phyloP scores from a whole-genome alignment of 2,797 vertebrate genomes.

The Arctocebus calabarensis region DNA sequence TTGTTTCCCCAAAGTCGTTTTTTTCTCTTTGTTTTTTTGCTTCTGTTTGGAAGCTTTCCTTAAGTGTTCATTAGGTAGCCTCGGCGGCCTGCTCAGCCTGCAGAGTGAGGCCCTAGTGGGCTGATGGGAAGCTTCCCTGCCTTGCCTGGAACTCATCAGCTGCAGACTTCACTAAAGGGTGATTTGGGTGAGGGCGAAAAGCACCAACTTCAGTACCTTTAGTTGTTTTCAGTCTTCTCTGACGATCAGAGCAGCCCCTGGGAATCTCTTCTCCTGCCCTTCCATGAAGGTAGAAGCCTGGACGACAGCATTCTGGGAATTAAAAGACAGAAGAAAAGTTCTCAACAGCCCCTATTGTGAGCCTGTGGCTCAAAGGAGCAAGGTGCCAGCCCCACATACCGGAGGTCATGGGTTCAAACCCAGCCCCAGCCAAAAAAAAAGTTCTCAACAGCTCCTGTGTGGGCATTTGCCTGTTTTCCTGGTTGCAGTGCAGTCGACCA shows the following conservation, averaged over 20 bases:
- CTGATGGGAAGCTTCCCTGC: not conserved
- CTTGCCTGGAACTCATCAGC: not conserved
- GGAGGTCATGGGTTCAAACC: no score
- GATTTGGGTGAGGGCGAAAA: not conserved
- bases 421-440: not conserved
- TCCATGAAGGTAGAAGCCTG: not conserved
- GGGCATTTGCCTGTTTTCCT: not conserved
- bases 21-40: conserved; percentile 51
- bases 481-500: not conserved
- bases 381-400: no score
- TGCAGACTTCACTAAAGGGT: not conserved
- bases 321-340: not conserved
- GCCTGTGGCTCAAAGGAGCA: no score
- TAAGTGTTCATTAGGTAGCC: not conserved
- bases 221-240: not conserved
- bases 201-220: not conserved
- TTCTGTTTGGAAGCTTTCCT: conserved; percentile 29
- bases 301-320: not conserved
- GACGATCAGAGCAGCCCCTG: not conserved
- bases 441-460: not conserved
- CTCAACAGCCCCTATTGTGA: no score
- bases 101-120: not conserved
- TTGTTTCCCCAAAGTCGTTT: not conserved
- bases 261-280: not conserved
- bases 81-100: not conserved